A percentile compares a stretch with the other conserved stretches of the same genome.
Evolutionary conservation across 2,113 vertebrate species (phyloP).

Genomic region (Tamias sibiricus): DNA sequence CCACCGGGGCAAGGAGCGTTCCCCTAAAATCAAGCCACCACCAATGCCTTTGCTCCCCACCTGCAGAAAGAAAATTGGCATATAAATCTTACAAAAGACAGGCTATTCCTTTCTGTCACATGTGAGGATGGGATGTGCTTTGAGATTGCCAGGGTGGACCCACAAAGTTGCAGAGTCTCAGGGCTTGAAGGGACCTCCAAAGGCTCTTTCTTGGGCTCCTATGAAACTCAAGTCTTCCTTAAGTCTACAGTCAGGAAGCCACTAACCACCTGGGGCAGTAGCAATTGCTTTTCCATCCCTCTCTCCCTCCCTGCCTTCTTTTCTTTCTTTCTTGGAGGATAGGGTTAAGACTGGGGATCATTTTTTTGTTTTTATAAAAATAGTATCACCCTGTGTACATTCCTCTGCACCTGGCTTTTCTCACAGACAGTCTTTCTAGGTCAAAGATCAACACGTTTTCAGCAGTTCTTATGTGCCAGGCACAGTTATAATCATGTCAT

Average conservation of each 20-base stretch:
- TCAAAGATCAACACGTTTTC: neutral
- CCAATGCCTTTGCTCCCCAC: neutral
- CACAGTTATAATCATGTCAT: neutral
- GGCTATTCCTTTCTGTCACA: neutral
- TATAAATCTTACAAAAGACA: neutral
- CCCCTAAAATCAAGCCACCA: neutral
- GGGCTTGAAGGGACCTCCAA: neutral
- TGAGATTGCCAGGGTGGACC: neutral
- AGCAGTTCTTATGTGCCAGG: neutral
- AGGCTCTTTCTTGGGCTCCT: neutral
- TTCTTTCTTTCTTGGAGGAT: neutral
- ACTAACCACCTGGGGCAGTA: neutral
- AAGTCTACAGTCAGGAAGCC: neutral
- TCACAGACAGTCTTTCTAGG: neutral
- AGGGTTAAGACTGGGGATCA: too few relatives aligned
- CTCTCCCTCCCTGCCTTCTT: neutral
- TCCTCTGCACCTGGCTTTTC: constrained; percentile 23
- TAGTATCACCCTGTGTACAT: neutral
- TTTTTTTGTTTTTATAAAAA: constrained; percentile 21
- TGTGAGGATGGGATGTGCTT: neutral
- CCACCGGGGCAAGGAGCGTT: too few relatives aligned
- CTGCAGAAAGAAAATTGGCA: neutral
- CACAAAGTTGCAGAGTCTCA: neutral
- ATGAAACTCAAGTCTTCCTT: neutral
- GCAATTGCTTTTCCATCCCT: neutral